Evolutionary conservation across 1,140 invertebrate genomes (phyloP).

Genomic region (Drosophila asahinai): DNA sequence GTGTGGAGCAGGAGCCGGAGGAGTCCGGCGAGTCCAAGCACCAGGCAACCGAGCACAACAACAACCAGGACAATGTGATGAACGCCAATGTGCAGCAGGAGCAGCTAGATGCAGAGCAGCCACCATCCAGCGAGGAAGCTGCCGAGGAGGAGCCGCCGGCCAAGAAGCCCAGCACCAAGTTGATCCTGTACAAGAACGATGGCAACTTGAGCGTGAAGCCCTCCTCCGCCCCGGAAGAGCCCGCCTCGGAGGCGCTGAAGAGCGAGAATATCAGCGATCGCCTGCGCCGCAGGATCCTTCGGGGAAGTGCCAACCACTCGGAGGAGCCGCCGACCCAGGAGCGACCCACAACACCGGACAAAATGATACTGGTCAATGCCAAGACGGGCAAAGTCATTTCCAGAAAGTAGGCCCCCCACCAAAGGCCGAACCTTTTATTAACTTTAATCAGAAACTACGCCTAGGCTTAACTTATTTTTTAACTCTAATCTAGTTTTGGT

Average conservation of each 20-base stretch:
- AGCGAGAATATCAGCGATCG: slow-evolving; percentile 79
- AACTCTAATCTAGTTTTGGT: slow-evolving; percentile 49
- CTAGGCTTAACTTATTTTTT: slow-evolving; percentile 27
- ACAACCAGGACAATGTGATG: slow-evolving; percentile 70
- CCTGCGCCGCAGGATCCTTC: slow-evolving; percentile 68
- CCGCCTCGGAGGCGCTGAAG: slow-evolving; percentile 15
- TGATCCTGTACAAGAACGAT: slow-evolving; percentile 80
- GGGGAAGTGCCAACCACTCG: slow-evolving; percentile 47
- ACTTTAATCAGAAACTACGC: slow-evolving; percentile 20
- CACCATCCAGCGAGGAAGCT: neutral
- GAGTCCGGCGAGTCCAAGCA: slow-evolving; percentile 7
- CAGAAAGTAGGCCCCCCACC: slow-evolving; percentile 60
- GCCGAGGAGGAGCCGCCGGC: slow-evolving; percentile 2
- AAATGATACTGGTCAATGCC: slow-evolving; percentile 84
- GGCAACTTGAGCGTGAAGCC: slow-evolving; percentile 72
- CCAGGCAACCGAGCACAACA: slow-evolving; percentile 61
- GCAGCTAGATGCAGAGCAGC: slow-evolving; percentile 1
- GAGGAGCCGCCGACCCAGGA: slow-evolving; percentile 20
- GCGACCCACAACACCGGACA: slow-evolving; percentile 49
- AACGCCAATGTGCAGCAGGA: slow-evolving; percentile 61
- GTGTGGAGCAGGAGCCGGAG: slow-evolving; percentile 59
- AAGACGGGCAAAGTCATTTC: slow-evolving; percentile 83
- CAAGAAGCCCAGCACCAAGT: slow-evolving; percentile 69
- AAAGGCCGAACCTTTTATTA: slow-evolving; percentile 18
- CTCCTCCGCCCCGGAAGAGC: slow-evolving; percentile 31